Conservation (phyloP, 2,113 vertebrate species). For the Aleadryas rufinucha region DNA sequence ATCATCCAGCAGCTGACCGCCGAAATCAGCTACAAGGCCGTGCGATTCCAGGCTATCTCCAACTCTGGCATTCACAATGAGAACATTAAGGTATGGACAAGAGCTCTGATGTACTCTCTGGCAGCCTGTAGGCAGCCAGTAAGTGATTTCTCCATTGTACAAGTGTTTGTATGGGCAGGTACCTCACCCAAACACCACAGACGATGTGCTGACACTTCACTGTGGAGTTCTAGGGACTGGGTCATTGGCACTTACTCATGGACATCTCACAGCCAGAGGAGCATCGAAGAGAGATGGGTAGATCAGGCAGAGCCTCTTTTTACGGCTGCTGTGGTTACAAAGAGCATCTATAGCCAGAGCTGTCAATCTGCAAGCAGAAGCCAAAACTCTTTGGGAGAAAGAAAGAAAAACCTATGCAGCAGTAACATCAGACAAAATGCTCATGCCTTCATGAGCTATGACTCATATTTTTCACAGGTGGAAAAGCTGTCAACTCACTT, state of each 20-base stretch:
- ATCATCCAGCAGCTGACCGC: constrained; percentile 73
- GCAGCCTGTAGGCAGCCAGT: background rate
- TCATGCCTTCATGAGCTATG: background rate
- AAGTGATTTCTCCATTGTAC: background rate
- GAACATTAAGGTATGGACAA: constrained; percentile 73
- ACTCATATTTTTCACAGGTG: constrained; percentile 35
- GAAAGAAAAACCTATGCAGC: background rate
- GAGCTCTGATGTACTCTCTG: background rate
- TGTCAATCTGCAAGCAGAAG: constrained; percentile 17
- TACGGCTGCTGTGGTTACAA: background rate
- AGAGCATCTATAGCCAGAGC: background rate
- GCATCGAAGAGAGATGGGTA: background rate
- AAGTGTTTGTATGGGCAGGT: background rate
- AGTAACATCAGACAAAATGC: background rate
- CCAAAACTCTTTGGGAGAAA: background rate
- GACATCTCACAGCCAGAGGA: background rate
- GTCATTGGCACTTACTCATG: background rate
- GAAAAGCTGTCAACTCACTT: background rate
- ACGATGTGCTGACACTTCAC: fast-evolving
- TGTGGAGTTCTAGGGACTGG: background rate
- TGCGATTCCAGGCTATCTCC: constrained; percentile 78
- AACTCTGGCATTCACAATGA: constrained; percentile 76
- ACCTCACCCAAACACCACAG: background rate
- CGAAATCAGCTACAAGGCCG: constrained; percentile 78
- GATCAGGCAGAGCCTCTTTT: background rate